A percentile compares a stretch with the other conserved stretches of the same genome.
Conservation (phyloP, 2,797 vertebrate genomes). For the Ctenopoma multispine region DNA sequence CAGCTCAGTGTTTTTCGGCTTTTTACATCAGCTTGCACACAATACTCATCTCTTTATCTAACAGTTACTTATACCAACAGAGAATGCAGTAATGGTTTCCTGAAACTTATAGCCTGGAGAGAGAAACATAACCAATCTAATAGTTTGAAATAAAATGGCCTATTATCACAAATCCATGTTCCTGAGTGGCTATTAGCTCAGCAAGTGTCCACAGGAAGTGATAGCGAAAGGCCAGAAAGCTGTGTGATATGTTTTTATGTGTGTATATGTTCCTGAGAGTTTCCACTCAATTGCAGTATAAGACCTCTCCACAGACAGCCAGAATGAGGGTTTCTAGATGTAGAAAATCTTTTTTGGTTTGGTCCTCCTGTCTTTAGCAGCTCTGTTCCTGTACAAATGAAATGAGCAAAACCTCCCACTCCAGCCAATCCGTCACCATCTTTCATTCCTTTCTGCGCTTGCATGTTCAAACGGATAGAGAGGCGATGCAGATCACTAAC, state of each 20-base stretch:
- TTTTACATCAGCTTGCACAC: constrained; percentile 30
- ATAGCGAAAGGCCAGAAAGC: constrained; percentile 18
- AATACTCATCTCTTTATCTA: constrained; percentile 36
- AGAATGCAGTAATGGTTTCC: constrained; percentile 39
- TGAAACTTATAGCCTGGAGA: constrained; percentile 36
- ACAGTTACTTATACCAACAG: constrained; percentile 30
- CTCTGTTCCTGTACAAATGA: constrained; percentile 31
- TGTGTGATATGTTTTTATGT: neutral
- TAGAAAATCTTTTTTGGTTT: constrained; percentile 19
- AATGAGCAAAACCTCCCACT: constrained; percentile 30
- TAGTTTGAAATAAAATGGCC: constrained; percentile 22
- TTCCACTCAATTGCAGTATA: neutral
- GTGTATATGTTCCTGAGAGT: constrained; percentile 7
- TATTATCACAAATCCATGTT: constrained; percentile 15
- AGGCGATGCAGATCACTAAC: constrained; percentile 71
- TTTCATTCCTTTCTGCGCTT: constrained; percentile 36
- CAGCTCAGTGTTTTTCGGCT: constrained; percentile 29
- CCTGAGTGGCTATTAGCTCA: constrained; percentile 19
- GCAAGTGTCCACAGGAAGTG: constrained; percentile 2
- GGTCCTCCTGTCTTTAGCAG: constrained; percentile 15
- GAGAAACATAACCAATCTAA: constrained; percentile 17
- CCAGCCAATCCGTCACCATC: constrained; percentile 58
- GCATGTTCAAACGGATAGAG: constrained; percentile 60
- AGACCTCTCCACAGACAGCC: constrained; percentile 6
- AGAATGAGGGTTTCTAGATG: constrained; percentile 16